Base-by-base conservation (phyloP, 1,140 invertebrate species). In the Phortica variegata region DNA sequence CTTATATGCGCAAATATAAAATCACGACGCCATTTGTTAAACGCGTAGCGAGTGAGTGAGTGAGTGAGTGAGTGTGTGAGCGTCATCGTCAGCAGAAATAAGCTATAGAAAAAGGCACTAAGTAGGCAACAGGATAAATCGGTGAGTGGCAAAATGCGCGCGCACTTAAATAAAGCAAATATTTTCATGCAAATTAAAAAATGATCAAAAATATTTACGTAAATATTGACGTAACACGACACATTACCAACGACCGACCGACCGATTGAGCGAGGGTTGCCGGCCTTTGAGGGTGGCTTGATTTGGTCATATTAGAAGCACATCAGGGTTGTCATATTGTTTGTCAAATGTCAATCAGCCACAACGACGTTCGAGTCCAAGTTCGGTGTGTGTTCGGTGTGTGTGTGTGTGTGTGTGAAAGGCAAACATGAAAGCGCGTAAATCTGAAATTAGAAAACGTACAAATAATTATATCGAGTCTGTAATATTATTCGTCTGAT, bases 111-210 rank as follows among this genome's bases (percentile, higher is more conserved):
- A 5, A 26, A 26, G 10, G 10, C 23, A 6, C 5, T 26, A 6
- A 26, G n/a, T n/a, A n/a, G n/a, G n/a, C 23, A 26, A 26, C 10
- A 26, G 5, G 23, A 26, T 26, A 26, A 6, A 26, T 16, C 17
- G 10, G 12, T 36, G 46, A n/a, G 37, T 17, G 18, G 43, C 37
- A 18, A 42, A 15, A 37, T 26, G 5, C 10, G 23, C 32, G 52
- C 36, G 47, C 47, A 61, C 54, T 63, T 54, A 55, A 56, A 59
- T 56, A 56, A 53, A 61, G 65, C 60, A 57, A 68, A 68, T 68
- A 68, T 68, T 68, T 68, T 58, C 59, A 49, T 49, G 63, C 65
- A 68, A 60, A 68, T 68, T 68, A 68, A 68, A 68, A 68, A 60
- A 57, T 54, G 63, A 68, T 68, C 63, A 69, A 43, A 54, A 62